Base-by-base conservation (phyloP, 1,140 invertebrate species). In the Panagrolaimus sp. region DNA sequence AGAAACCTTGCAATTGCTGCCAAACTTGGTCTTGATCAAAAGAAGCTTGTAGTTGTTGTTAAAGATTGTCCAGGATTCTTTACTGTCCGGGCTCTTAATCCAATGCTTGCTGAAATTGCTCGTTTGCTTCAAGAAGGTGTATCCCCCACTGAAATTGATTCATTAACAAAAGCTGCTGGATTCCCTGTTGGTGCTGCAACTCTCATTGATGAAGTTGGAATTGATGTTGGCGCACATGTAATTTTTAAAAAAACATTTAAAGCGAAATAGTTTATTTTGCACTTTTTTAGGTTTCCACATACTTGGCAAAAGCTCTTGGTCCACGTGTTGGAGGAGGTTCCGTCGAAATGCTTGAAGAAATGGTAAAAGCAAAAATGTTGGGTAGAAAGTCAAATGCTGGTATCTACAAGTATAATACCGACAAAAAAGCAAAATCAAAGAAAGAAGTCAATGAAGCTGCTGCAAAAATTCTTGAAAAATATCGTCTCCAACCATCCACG, bases 61-160 rank as follows among this genome's bases (percentile, higher is more conserved):
- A 92, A 92, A 43, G 96, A 98, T 86, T 94, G 94, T 17, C 96
- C 96, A n/a, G 96, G 96, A 47, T 99, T 99, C 85, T 99, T 98
- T 84, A 98, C 95, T 14, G 97, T 96, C 0, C 88, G 96, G 77
- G 96, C 97, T 79, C 86, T 99, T 43, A 89, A 90, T 43, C 89
- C 91, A 1, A 93, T 95, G 89, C 86, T 95, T 73, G 89, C 91
- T 17, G 96, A 98, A 86, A 89, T 90, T 63, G 86, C 96, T 66
- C 80, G 90, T 83, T 86, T 97, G 72, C 84, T 98, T 65, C 93
- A 96, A 88, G 96, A 99, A 88, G 95, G 95, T 52, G 15, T 98
- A 96, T 65, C 63, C 10, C 45, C 43, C 1, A 43, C 21, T 72
- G 24, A 43, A 44, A 47, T 28, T 62, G 65, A 71, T 43, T 46